These are phyloP conservation scores for Hypsopygia costalis DNA, from an alignment of 2,888 invertebrate species.

Conservation along the genomic window DNA sequence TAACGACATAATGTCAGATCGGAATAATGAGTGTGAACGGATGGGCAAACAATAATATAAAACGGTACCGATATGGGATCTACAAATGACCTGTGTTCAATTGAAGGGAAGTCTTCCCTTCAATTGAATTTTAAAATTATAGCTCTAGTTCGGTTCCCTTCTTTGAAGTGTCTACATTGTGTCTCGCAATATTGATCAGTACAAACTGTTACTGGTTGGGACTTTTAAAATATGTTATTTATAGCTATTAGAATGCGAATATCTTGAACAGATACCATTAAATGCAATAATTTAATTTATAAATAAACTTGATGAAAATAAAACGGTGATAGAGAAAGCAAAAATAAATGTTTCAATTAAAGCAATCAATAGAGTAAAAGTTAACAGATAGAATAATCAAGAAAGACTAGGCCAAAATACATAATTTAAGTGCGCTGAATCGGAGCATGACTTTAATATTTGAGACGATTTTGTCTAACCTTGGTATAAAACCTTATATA, in stretches of 20 bases:
- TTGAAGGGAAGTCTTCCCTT: conserved; percentile 14
- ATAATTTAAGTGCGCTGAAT: conserved; percentile 17
- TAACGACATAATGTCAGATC: conserved; percentile 21
- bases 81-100: conserved; percentile 16
- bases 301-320: background rate
- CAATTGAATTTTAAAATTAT: conserved; percentile 12
- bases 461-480: too few species aligned
- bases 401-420: conserved; percentile 31
- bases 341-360: conserved; percentile 14
- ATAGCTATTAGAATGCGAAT: too few species aligned
- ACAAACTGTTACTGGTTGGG: too few species aligned
- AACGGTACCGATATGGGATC: conserved; percentile 13
- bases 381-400: conserved; percentile 14
- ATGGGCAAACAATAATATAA: conserved; percentile 46
- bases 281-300: too few species aligned
- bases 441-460: conserved; percentile 23
- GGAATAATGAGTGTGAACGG: conserved; percentile 41
- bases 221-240: too few species aligned
- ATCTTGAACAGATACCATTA: too few species aligned
- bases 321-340: conserved; percentile 18
- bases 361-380: conserved; percentile 3
- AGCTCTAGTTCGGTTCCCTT: background rate
- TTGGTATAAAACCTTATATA: too few species aligned
- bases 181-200: too few species aligned
- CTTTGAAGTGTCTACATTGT: background rate